Conservation (phyloP, 2,113 vertebrate genomes). For the Ammodytes dubius region DNA sequence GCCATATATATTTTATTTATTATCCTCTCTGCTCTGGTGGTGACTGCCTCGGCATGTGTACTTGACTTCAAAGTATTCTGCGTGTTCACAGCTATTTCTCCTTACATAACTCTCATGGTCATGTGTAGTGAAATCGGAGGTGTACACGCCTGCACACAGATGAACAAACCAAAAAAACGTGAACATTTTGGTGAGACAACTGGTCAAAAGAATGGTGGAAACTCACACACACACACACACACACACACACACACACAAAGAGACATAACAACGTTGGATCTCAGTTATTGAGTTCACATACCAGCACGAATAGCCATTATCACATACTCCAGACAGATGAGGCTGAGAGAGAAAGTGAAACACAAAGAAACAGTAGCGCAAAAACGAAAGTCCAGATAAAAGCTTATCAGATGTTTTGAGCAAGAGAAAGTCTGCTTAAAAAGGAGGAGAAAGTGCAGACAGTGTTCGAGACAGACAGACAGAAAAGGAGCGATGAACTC, state of each 20-base stretch:
- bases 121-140: slow-evolving; percentile 13
- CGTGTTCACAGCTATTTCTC: slow-evolving; percentile 11
- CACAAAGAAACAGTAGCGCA: not conserved
- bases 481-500: slow-evolving; percentile 13
- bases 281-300: slow-evolving; percentile 19
- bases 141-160: not conserved
- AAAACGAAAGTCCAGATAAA: slow-evolving; percentile 29
- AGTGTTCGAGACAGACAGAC: slow-evolving; percentile 7
- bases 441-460: slow-evolving; percentile 9
- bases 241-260: not conserved
- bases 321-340: slow-evolving; percentile 23
- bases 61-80: slow-evolving; percentile 46
- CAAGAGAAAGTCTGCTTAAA: not conserved
- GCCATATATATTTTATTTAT: slow-evolving; percentile 20
- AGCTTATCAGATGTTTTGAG: slow-evolving; percentile 37
- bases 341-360: slow-evolving; percentile 14
- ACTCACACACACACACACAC: not conserved
- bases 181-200: not conserved
- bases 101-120: not conserved
- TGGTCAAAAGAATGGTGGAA: slow-evolving; percentile 9
- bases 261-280: slow-evolving; percentile 23
- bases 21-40: slow-evolving; percentile 25
- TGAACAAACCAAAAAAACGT: not conserved
- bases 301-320: slow-evolving; percentile 46
- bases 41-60: slow-evolving; percentile 12